Evolutionary conservation across 1,140 invertebrate genomes (phyloP).

Genomic region (Drosophila orena): DNA sequence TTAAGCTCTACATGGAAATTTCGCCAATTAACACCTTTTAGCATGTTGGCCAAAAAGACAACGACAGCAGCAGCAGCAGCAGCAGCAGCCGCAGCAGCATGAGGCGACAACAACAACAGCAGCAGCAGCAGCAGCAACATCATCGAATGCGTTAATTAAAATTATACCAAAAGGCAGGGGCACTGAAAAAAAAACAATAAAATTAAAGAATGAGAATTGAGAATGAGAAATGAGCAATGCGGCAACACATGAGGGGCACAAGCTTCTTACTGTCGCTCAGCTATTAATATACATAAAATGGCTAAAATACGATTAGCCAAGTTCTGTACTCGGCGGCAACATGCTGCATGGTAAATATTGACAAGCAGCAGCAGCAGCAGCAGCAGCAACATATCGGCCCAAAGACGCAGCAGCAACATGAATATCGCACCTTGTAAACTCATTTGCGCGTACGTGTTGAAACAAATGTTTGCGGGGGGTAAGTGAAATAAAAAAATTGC

Average conservation of each 20-base stretch:
- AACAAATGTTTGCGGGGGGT: slow-evolving; percentile 84
- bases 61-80: slow-evolving; percentile 57
- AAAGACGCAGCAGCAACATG: slow-evolving; percentile 68
- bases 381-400: slow-evolving; percentile 41
- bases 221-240: slow-evolving; percentile 29
- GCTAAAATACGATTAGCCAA: slow-evolving; percentile 78
- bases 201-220: slow-evolving; percentile 30
- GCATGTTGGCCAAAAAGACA: slow-evolving; percentile 81
- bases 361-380: slow-evolving; percentile 56
- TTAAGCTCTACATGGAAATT: slow-evolving; percentile 83
- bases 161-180: slow-evolving; percentile 62
- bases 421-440: slow-evolving; percentile 84
- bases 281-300: slow-evolving; percentile 82
- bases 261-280: slow-evolving; percentile 30
- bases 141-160: slow-evolving; percentile 78
- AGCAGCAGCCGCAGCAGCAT: slow-evolving; percentile 29
- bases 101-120: slow-evolving; percentile 58
- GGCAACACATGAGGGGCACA: slow-evolving; percentile 36
- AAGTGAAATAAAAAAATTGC: slow-evolving; percentile 44
- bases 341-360: slow-evolving; percentile 81
- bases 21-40: slow-evolving; percentile 85
- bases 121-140: slow-evolving; percentile 27
- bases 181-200: slow-evolving; percentile 11
- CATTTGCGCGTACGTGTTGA: slow-evolving; percentile 85
- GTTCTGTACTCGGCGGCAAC: slow-evolving; percentile 50